phyloP scores from a whole-genome alignment of 2,113 vertebrate species.

The Mirza zaza region DNA sequence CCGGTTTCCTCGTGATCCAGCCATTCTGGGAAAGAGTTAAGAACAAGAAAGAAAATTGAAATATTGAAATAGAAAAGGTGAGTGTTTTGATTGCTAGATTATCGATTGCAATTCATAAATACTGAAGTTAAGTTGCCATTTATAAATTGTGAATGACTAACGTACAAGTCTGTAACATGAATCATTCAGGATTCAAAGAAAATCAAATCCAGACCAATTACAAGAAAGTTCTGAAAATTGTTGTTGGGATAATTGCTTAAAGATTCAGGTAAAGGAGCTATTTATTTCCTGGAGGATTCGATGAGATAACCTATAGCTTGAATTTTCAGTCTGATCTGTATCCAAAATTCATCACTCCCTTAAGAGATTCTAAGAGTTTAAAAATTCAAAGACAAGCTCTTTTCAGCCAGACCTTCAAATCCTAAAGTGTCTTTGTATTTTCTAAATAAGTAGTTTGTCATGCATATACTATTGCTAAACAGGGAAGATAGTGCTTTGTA shows the following conservation, averaged over 20 bases:
- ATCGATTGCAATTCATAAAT: conserved; percentile 75
- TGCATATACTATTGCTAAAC: conserved; percentile 27
- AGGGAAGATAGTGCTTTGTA: conserved; percentile 26
- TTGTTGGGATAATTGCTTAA: conserved; percentile 67
- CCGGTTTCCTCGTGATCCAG: neutral
- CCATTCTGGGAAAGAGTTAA: conserved; percentile 60
- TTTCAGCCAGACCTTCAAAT: conserved; percentile 12
- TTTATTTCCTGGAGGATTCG: conserved; percentile 51
- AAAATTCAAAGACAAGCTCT: conserved; percentile 55
- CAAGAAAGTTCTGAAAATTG: conserved; percentile 56
- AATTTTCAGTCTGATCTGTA: conserved; percentile 41
- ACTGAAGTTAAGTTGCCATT: conserved; percentile 81
- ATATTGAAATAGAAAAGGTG: conserved; percentile 78
- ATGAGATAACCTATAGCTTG: conserved; percentile 41
- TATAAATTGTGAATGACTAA: conserved; percentile 83
- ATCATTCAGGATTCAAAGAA: conserved; percentile 67
- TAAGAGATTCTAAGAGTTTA: conserved; percentile 52
- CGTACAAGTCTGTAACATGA: conserved; percentile 74
- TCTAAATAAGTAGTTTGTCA: conserved; percentile 50
- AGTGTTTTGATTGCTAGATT: conserved; percentile 73
- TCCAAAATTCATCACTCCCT: conserved; percentile 20
- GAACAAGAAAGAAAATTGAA: conserved; percentile 51
- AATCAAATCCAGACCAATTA: conserved; percentile 71
- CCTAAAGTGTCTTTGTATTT: conserved; percentile 52
- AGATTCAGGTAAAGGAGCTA: conserved; percentile 54